A percentile compares a stretch with the other conserved stretches of the same genome.
These are phyloP conservation scores for Zhengitettix transpicula DNA, from an alignment of 2,888 invertebrate species.

Conservation along the genomic window DNA sequence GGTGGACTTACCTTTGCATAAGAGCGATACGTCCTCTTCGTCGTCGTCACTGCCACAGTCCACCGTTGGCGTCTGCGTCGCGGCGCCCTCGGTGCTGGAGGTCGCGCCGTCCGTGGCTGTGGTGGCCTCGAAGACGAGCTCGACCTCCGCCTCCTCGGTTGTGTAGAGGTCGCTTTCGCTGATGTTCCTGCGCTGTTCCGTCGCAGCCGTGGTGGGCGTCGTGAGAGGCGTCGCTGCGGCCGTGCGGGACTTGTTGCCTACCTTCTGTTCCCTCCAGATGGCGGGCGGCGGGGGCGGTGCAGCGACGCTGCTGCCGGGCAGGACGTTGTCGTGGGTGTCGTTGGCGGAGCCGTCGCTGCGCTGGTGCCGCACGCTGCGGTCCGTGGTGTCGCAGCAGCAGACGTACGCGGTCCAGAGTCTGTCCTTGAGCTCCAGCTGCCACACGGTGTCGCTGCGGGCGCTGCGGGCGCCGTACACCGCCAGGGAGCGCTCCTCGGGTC, in stretches of 20 bases:
- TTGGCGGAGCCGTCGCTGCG: neutral
- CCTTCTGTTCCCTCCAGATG: neutral
- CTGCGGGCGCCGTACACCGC: constrained; percentile 10
- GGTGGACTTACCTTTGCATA: too few relatives aligned
- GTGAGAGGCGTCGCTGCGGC: neutral
- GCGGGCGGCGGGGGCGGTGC: neutral
- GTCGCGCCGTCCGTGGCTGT: neutral
- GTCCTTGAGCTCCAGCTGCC: constrained; percentile 13
- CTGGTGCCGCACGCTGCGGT: neutral
- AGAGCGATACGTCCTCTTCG: neutral
- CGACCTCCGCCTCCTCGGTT: too few relatives aligned
- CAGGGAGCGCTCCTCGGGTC: constrained; percentile 1
- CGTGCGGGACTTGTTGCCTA: neutral
- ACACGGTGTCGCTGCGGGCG: constrained; percentile 11
- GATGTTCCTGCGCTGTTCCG: neutral
- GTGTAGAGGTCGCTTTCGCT: neutral
- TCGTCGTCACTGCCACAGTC: neutral
- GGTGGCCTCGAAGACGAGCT: neutral
- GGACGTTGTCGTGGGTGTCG: neutral
- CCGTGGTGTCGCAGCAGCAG: constrained; percentile 15
- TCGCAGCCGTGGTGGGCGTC: neutral
- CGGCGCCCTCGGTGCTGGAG: neutral
- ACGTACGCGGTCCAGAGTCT: constrained; percentile 19
- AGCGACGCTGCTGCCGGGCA: neutral
- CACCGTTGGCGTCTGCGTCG: neutral